These are phyloP conservation scores for Ibidorhyncha struthersii DNA, from an alignment of 2,113 vertebrate species.

Conservation along the genomic window DNA sequence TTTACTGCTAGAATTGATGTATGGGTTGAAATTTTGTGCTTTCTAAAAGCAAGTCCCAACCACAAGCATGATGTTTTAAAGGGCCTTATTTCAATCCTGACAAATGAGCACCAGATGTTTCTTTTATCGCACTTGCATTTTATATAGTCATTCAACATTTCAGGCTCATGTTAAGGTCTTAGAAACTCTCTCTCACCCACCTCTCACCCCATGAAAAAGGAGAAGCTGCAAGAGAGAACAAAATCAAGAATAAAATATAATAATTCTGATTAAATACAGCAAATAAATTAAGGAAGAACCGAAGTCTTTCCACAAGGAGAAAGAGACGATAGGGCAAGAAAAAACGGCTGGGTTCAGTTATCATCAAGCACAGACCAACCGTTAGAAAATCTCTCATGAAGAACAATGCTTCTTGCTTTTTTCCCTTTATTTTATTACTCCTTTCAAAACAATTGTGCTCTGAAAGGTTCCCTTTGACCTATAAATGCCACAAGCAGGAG, in stretches of 20 bases:
- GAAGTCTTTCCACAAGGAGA: background rate
- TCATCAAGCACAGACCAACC: background rate
- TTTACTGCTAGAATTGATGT: background rate
- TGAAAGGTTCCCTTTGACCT: background rate
- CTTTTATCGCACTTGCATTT: background rate
- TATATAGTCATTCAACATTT: background rate
- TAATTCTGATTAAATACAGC: background rate
- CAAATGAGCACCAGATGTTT: conserved; percentile 41
- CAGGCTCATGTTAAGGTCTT: background rate
- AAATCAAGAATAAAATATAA: background rate
- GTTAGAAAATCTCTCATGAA: background rate
- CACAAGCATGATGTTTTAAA: background rate
- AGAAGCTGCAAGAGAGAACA: background rate
- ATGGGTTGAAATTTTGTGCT: background rate
- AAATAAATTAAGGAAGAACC: background rate
- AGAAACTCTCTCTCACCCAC: background rate
- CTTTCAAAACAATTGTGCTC: background rate
- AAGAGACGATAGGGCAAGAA: background rate
- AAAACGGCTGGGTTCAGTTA: background rate
- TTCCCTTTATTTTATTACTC: background rate
- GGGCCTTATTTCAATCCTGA: background rate
- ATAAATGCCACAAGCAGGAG: background rate
- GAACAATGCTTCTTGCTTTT: background rate
- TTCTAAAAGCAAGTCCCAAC: background rate
- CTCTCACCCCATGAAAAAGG: background rate